These are phyloP conservation scores for Percina caprodes DNA, from an alignment of 2,113 vertebrate species.

Conservation along the genomic window DNA sequence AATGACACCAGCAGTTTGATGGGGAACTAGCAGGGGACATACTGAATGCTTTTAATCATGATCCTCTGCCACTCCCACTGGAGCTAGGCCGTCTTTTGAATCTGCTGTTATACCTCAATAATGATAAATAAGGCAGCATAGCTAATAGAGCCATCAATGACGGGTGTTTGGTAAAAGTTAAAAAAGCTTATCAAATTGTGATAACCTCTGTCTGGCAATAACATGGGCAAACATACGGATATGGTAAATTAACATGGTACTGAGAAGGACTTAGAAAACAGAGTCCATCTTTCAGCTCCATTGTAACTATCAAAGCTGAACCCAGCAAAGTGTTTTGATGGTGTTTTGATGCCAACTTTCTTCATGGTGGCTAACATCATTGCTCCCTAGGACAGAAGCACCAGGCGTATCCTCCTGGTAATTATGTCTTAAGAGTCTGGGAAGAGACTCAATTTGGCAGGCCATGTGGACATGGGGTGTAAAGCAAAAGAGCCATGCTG, in stretches of 20 bases:
- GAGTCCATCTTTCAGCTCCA: neutral
- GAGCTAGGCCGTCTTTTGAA: constrained; percentile 43
- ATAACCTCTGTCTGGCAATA: constrained; percentile 18
- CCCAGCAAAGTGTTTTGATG: constrained; percentile 4
- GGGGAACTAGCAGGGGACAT: constrained; percentile 35
- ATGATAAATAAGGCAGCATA: constrained; percentile 40
- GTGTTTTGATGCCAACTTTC: constrained; percentile 29
- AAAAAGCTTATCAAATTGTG: constrained; percentile 28
- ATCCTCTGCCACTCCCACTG: constrained; percentile 40
- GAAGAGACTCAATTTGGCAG: constrained; percentile 57
- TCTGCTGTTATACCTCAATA: constrained; percentile 44
- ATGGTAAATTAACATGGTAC: neutral
- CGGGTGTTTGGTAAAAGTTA: constrained; percentile 24
- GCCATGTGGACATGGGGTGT: constrained; percentile 29
- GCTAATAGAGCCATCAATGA: constrained; percentile 47
- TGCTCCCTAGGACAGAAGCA: constrained; percentile 49
- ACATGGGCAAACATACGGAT: neutral
- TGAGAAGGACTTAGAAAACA: neutral
- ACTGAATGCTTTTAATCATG: constrained; percentile 41
- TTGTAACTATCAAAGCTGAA: neutral
- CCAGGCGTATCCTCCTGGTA: constrained; percentile 35
- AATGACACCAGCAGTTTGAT: constrained; percentile 32
- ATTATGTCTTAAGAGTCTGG: constrained; percentile 60
- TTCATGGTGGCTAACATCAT: constrained; percentile 37
- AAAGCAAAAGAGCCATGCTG: constrained; percentile 49